Evolutionary conservation across 2,888 invertebrate genomes (phyloP), one percentile per base, ranked within the genome.

Genomic region (Oscheius sp.): DNA sequence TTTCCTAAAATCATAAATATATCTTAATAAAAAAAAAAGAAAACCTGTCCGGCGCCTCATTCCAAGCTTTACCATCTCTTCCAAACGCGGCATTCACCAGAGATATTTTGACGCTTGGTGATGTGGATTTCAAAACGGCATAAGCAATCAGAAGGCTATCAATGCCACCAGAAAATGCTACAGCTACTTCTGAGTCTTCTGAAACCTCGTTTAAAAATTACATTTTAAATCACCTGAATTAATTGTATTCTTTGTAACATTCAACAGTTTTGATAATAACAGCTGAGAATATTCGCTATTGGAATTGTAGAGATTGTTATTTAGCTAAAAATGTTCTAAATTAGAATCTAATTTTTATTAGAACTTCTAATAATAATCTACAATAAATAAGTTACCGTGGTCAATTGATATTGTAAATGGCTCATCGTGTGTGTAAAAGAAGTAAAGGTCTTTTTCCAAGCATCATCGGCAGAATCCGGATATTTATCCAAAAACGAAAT

Each of bases 91-190:
- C 79, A 73, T 80, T 82, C 74, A 85, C 64, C 56, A 86, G 74
- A 55, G 77, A 76, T 55, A 86, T 76, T 23, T 23, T 49, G 74
- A 89, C 93, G 6, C 73, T 46, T 1, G 59, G 2, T 9, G 75
- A 53, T n/a, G 75, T 41, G 89, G 91, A 93, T 16, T 27, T 12
- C 9, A 73, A 69, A 1, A 69, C 72, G 0, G 69, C 75, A 59
- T 93, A 91, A 35, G 97, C 94, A 80, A 99, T 89, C 82, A 97
- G 92, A n/a, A 95, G 93, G 75, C 96, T 97, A 90, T 99, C 99
- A 49, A 99, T 91, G 1, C 97, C 97, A 52, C 98, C 99, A 77
- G 98, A 98, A 91, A 97, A 98, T 80, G 96, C 90, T 72, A 99
- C 91, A 55, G 93, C 94, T 43, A 94, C 90, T 18, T 76, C 35